Evolutionary conservation across 2,113 vertebrate species (phyloP).

Genomic region (Glaucidium brasilianum): DNA sequence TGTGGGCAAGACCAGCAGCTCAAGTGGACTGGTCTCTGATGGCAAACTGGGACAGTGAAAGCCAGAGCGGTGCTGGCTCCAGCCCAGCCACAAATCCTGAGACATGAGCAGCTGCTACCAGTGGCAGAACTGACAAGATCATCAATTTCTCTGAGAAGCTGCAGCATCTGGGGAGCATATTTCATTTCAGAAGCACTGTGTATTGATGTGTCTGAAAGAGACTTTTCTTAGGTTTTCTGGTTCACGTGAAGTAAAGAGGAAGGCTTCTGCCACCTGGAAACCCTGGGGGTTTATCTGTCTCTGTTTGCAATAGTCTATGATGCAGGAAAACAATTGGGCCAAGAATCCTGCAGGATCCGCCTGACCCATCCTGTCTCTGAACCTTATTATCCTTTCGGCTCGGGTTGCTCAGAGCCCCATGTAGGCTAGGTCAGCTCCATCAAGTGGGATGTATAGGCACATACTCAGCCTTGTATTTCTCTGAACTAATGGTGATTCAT

Average conservation of each 20-base stretch:
- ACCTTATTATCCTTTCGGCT: not conserved
- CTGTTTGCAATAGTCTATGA: not conserved
- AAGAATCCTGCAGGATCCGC: not conserved
- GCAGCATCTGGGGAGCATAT: constrained; percentile 52
- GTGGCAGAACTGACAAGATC: constrained; percentile 23
- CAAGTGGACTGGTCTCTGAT: not conserved
- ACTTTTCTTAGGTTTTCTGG: constrained; percentile 9
- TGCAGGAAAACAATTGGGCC: not conserved
- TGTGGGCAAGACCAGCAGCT: not conserved
- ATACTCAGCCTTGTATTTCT: not conserved
- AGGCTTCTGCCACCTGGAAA: constrained; percentile 10
- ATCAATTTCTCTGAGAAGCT: constrained; percentile 34
- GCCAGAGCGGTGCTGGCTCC: not conserved
- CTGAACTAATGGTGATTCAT: not conserved
- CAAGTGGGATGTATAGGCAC: not conserved
- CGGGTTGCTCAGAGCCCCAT: not conserved
- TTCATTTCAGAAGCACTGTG: constrained; percentile 10
- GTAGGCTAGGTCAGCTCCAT: not conserved
- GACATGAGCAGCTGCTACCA: constrained; percentile 27
- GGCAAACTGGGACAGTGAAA: not conserved
- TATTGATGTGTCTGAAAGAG: constrained; percentile 6
- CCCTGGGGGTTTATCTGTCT: not conserved
- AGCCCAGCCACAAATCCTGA: not conserved
- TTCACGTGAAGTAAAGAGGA: not conserved
- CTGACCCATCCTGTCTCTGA: not conserved